Base-by-base conservation (phyloP, 2,888 invertebrate species). In the Stenotaenia linearis region DNA sequence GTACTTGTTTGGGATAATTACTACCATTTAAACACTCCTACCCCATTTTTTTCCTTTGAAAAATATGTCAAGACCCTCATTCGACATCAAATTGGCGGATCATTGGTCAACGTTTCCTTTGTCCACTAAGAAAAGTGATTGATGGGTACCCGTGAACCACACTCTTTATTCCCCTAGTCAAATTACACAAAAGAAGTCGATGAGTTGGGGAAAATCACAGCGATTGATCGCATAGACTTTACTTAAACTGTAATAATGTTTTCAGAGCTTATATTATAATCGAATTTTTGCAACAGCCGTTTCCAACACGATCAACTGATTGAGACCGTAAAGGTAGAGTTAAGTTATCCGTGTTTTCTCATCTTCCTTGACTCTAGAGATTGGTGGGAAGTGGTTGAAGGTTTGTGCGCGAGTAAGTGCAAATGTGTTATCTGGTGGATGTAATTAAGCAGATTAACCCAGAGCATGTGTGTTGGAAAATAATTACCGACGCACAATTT, bases 391-490 rank as follows among this genome's bases (percentile, higher is more conserved):
- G n/a, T n/a, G n/a, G n/a, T n/a, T 18, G 45, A 37, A 12, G 12
- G 37, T 9, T 37, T 6, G 37, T 4, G 45, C n/a, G 45, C 18
- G 45, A 45, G 56, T 21, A 18, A 40, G 56, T 56, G 56, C 56
- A 56, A 56, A 56, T 56, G 56, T 10, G 56, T 56, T 56, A 56
- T 56, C 56, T 56, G 56, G 21, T 56, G 56, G 7, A 56, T 56
- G 56, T 56, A 56, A 56, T 56, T 56, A 56, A 56, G 21, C 56
- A 56, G 56, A 56, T 56, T 56, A 56, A 56, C 56, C 56, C 23
- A 56, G 56, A 56, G 56, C 56, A 56, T 21, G 56, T 56, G 56
- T 56, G 56, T 56, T 56, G 56, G 56, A 56, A 56, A 56, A 56
- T 56, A 56, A 56, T 56, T 56, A 56, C 56, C 10, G 23, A 4